Evolutionary conservation across 2,888 invertebrate species (phyloP).

Genomic region (Timandra comae): DNA sequence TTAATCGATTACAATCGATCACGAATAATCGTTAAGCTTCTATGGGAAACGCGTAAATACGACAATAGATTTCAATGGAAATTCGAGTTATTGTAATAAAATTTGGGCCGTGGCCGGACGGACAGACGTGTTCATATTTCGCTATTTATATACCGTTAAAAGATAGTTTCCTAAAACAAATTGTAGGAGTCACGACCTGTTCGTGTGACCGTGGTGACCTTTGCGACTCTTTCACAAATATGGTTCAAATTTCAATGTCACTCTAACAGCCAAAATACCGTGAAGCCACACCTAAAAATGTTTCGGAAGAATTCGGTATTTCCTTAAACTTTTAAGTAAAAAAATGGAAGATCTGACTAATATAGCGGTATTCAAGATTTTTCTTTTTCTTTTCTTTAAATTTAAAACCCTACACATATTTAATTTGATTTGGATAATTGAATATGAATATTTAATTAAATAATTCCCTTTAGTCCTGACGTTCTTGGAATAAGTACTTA

Average conservation of each 20-base stretch:
- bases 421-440: too few species aligned
- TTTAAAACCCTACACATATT: too few species aligned
- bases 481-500: too few species aligned
- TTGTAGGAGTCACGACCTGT: slow-evolving; percentile 36
- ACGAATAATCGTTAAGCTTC: slow-evolving; percentile 30
- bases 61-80: slow-evolving; percentile 22
- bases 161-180: slow-evolving; percentile 34
- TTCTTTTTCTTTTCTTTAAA: too few species aligned
- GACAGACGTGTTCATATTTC: slow-evolving; percentile 37
- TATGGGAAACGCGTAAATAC: slow-evolving; percentile 22
- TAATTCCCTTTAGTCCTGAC: too few species aligned
- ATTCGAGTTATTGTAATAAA: slow-evolving; percentile 31
- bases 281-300: too few species aligned
- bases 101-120: slow-evolving; percentile 27
- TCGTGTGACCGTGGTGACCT: slow-evolving; percentile 42
- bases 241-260: slow-evolving; percentile 21
- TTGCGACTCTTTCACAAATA: slow-evolving; percentile 25
- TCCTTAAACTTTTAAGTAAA: too few species aligned
- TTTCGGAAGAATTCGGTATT: too few species aligned
- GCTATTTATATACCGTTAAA: slow-evolving; percentile 31
- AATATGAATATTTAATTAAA: too few species aligned
- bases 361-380: too few species aligned
- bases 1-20: slow-evolving; percentile 35
- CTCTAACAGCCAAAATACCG: slow-evolving; percentile 1
- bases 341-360: too few species aligned